Evolutionary conservation across 2,113 vertebrate genomes (phyloP).

Genomic region (Asarcornis scutulata): DNA sequence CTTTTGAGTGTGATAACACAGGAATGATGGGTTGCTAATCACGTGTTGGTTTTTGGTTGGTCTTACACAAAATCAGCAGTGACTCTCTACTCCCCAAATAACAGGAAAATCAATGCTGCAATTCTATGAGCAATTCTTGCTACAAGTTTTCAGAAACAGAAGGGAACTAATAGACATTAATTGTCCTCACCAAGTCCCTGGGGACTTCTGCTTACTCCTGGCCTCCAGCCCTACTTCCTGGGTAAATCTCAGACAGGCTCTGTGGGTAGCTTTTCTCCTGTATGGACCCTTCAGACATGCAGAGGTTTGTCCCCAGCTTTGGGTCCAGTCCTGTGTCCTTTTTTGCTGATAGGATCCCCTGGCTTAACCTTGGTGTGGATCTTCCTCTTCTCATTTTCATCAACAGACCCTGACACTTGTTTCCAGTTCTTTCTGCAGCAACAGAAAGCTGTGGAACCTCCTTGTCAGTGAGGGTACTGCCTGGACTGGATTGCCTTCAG

Average conservation of each 20-base stretch:
- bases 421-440: neutral
- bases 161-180: neutral
- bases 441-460: fast-evolving
- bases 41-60: neutral
- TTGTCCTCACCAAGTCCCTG: neutral
- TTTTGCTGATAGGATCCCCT: neutral
- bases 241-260: neutral
- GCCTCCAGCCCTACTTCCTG: neutral
- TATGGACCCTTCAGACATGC: fast-evolving
- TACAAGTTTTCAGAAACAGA: neutral
- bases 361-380: neutral
- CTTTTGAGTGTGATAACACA: neutral
- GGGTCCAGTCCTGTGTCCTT: neutral
- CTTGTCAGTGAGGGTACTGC: neutral
- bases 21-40: neutral
- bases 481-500: fast-evolving
- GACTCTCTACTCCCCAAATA: neutral
- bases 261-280: neutral
- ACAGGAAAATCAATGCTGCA: neutral
- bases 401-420: neutral
- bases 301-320: neutral
- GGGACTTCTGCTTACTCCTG: fast-evolving
- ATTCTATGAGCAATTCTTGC: neutral
- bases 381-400: fast-evolving
- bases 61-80: neutral